These are phyloP conservation scores for Caenorhabditis panamensis DNA, from an alignment of 2,888 invertebrate species.

Conservation along the genomic window DNA sequence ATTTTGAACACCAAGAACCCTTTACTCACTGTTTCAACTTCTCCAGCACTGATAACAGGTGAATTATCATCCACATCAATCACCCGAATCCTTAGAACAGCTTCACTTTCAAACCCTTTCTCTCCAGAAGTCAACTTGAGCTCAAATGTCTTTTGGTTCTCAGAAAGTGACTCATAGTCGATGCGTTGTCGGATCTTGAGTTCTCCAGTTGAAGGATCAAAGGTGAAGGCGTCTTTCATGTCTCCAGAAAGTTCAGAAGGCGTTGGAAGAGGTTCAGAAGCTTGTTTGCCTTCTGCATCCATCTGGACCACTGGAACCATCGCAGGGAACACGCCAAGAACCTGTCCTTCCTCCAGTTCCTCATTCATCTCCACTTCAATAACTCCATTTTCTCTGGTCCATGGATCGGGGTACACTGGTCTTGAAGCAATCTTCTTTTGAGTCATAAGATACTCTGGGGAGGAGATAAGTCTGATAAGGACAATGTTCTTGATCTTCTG, in stretches of 20 bases:
- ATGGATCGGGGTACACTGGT: slow-evolving; percentile 45
- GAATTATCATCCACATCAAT: slow-evolving; percentile 71
- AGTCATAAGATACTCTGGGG: slow-evolving; percentile 44
- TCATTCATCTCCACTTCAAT: slow-evolving; percentile 55
- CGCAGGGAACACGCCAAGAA: slow-evolving; percentile 69
- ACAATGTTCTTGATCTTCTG: neutral
- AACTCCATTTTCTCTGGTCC: slow-evolving; percentile 29
- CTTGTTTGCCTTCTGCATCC: slow-evolving; percentile 24
- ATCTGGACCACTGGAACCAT: slow-evolving; percentile 43
- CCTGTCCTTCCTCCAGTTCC: slow-evolving; percentile 66
- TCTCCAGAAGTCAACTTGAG: slow-evolving; percentile 65
- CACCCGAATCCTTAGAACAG: slow-evolving; percentile 57
- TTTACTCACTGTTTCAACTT: slow-evolving; percentile 20
- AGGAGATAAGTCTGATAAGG: slow-evolving; percentile 46
- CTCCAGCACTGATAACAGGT: slow-evolving; percentile 58
- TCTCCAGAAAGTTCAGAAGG: slow-evolving; percentile 37
- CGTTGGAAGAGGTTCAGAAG: neutral
- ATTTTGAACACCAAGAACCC: too few species aligned
- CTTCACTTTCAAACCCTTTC: slow-evolving; percentile 52
- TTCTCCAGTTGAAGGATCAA: slow-evolving; percentile 53
- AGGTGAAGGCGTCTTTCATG: slow-evolving; percentile 56
- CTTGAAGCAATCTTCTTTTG: slow-evolving; percentile 20
- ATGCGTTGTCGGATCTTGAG: slow-evolving; percentile 58
- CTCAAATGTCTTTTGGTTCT: slow-evolving; percentile 49
- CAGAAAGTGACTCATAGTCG: slow-evolving; percentile 65